Conservation (phyloP, 2,797 vertebrate species). For the Phoeniculus purpureus region DNA sequence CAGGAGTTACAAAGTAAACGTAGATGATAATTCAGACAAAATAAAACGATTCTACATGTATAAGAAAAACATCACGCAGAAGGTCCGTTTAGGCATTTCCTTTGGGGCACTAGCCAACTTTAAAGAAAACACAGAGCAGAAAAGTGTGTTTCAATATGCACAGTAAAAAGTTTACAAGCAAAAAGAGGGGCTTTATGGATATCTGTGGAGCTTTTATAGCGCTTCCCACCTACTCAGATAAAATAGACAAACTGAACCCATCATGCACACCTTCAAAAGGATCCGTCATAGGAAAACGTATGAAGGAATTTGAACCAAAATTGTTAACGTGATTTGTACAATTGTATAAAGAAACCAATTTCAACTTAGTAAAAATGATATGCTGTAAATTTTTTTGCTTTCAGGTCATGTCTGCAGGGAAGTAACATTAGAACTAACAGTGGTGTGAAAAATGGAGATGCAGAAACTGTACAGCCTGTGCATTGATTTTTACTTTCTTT, state of each 20-base stretch:
- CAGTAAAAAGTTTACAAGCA: not conserved
- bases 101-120: constrained; percentile 28
- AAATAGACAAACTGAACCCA: not conserved
- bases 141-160: not conserved
- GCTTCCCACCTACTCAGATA: not conserved
- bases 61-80: constrained; percentile 34
- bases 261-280: not conserved
- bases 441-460: constrained; percentile 59
- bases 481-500: constrained; percentile 36
- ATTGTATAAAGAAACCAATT: constrained; percentile 19
- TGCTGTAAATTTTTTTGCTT: constrained; percentile 50
- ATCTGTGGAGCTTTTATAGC: not conserved
- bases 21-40: constrained; percentile 68
- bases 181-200: not conserved
- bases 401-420: constrained; percentile 41
- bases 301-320: not conserved
- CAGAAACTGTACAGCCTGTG: constrained; percentile 20
- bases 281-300: not conserved
- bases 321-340: not conserved
- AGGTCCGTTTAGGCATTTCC: constrained; percentile 18
- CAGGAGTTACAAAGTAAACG: constrained; percentile 81
- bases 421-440: constrained; percentile 53
- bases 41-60: constrained; percentile 60
- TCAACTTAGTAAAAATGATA: constrained; percentile 36
- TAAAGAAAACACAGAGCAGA: not conserved